A percentile compares a stretch with the other conserved stretches of the same genome.
Conservation (phyloP, 2,888 invertebrate genomes). For the Eledona agricola region DNA sequence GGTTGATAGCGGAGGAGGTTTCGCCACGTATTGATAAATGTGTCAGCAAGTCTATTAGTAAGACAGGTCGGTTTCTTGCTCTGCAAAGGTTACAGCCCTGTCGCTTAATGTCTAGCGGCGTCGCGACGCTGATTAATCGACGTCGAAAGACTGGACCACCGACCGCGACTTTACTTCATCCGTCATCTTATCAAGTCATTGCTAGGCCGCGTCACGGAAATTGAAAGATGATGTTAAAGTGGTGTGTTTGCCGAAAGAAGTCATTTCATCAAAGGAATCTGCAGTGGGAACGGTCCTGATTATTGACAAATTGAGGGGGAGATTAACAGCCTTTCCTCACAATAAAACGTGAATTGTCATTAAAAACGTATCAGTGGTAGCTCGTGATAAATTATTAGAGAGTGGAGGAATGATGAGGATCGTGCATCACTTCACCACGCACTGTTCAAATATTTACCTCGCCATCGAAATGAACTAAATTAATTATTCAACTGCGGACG, state of each 20-base stretch:
- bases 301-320: too few species aligned
- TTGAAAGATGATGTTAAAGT: slow-evolving; percentile 42
- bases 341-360: slow-evolving; percentile 6
- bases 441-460: slow-evolving; percentile 37
- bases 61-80: slow-evolving; percentile 48
- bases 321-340: not conserved
- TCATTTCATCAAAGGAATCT: too few species aligned
- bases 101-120: slow-evolving; percentile 47
- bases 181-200: slow-evolving; percentile 48
- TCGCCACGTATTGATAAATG: slow-evolving; percentile 23
- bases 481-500: slow-evolving; percentile 32
- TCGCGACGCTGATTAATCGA: slow-evolving; percentile 56
- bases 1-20: slow-evolving; percentile 4
- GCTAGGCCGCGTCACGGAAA: slow-evolving; percentile 36
- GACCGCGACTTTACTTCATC: slow-evolving; percentile 51
- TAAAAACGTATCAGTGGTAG: slow-evolving; percentile 26
- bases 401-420: slow-evolving; percentile 20
- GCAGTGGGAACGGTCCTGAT: too few species aligned
- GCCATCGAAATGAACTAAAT: slow-evolving; percentile 26
- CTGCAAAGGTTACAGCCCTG: slow-evolving; percentile 48
- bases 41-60: slow-evolving; percentile 51
- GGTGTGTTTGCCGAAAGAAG: slow-evolving; percentile 31
- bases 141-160: slow-evolving; percentile 43
- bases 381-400: slow-evolving; percentile 27
- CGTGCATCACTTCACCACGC: slow-evolving; percentile 24